Percentiles rank a stretch among this genome's conserved stretches.
phyloP scores from a whole-genome alignment of 2,888 invertebrate genomes.

The Lagria hirta region DNA sequence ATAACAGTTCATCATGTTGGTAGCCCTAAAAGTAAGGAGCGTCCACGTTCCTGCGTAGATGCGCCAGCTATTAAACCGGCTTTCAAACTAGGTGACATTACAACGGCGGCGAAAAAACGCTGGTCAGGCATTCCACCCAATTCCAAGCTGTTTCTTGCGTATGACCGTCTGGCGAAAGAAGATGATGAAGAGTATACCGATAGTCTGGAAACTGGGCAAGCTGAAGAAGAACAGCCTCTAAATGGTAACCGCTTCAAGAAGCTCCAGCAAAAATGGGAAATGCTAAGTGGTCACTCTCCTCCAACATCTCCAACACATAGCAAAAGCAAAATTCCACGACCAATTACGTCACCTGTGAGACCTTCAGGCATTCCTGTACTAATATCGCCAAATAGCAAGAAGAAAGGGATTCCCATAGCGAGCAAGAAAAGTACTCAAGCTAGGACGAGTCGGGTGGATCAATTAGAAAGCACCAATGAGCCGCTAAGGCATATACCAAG shows the following conservation, averaged over 20 bases:
- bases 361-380: conserved; percentile 63
- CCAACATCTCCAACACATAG: conserved; percentile 52
- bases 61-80: conserved; percentile 48
- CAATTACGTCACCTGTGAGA: conserved; percentile 68
- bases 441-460: conserved; percentile 67
- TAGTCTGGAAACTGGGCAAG: conserved; percentile 63
- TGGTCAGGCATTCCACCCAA: conserved; percentile 74
- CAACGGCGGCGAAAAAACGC: conserved; percentile 60
- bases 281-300: conserved; percentile 61
- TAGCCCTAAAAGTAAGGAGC: conserved; percentile 55
- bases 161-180: conserved; percentile 67
- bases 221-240: conserved; percentile 39
- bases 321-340: conserved; percentile 75
- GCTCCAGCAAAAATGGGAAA: conserved; percentile 80
- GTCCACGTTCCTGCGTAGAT: conserved; percentile 74
- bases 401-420: background rate
- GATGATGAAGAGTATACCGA: conserved; percentile 74
- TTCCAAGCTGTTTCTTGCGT: conserved; percentile 71
- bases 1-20: conserved; percentile 58
- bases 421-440: conserved; percentile 1
- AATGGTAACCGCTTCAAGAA: conserved; percentile 72
- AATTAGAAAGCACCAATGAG: conserved; percentile 49
- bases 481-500: conserved; percentile 56
- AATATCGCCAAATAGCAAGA: conserved; percentile 36
- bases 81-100: conserved; percentile 52